Percentiles rank a stretch among this genome's conserved stretches.
These are phyloP conservation scores for Achlya flavicornis DNA, from an alignment of 2,888 invertebrate genomes.

Conservation along the genomic window DNA sequence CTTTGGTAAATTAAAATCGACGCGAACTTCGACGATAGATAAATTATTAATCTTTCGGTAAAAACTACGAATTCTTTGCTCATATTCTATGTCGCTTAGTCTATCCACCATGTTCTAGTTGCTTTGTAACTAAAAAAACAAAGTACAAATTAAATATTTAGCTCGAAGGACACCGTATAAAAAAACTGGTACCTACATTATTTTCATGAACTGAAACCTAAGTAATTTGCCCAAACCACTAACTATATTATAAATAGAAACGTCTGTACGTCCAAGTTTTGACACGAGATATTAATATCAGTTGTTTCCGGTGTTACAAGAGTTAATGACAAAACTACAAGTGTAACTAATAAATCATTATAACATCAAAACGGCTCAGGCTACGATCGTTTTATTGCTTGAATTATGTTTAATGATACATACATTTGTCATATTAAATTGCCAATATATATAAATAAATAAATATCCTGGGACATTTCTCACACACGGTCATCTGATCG, in stretches of 20 bases:
- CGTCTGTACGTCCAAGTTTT: neutral
- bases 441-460: slow-evolving; percentile 17
- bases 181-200: too few relatives aligned
- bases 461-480: too few relatives aligned
- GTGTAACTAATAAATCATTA: slow-evolving; percentile 35
- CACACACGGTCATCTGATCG: too few relatives aligned
- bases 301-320: slow-evolving; percentile 24
- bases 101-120: neutral
- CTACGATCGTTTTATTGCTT: slow-evolving; percentile 38
- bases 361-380: slow-evolving; percentile 26
- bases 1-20: neutral
- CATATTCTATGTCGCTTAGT: neutral
- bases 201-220: too few relatives aligned
- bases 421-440: slow-evolving; percentile 19
- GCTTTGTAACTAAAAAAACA: too few relatives aligned
- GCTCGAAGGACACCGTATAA: too few relatives aligned
- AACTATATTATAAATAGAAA: neutral
- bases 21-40: neutral
- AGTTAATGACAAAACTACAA: slow-evolving; percentile 30
- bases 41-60: neutral
- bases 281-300: slow-evolving; percentile 5
- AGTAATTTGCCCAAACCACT: neutral
- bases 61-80: neutral
- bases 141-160: too few relatives aligned
- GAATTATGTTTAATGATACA: slow-evolving; percentile 29